Percentiles rank a stretch among this genome's conserved stretches.
Evolutionary conservation across 1,140 invertebrate species (phyloP).

Genomic region (Himalopsyche phryganea): DNA sequence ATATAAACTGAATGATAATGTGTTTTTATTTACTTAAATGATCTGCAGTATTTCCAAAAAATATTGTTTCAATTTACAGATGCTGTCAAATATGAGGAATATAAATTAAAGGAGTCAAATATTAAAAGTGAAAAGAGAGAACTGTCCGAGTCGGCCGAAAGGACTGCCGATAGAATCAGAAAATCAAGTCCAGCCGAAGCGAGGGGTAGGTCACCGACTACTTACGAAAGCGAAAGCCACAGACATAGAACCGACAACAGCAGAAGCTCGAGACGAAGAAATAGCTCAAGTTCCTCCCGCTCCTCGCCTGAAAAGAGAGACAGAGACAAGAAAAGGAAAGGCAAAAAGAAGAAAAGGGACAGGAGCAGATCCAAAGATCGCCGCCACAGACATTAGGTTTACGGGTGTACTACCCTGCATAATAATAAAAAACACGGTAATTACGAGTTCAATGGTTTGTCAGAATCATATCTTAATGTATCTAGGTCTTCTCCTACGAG

Average conservation of each 20-base stretch:
- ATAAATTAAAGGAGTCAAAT: constrained; percentile 55
- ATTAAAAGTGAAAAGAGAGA: constrained; percentile 32
- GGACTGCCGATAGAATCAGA: too few species aligned
- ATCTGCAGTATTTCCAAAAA: too few species aligned
- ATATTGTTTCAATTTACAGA: too few species aligned
- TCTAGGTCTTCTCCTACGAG: too few species aligned
- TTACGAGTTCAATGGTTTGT: too few species aligned
- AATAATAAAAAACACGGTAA: background rate
- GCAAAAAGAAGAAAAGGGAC: constrained; percentile 51
- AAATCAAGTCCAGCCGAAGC: too few species aligned
- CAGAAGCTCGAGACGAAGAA: constrained; percentile 3
- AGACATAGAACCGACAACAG: constrained; percentile 16
- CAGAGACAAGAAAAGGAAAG: constrained; percentile 51
- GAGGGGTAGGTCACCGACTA: too few species aligned
- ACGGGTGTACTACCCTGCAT: background rate
- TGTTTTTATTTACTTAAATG: too few species aligned
- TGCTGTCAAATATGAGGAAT: constrained; percentile 64
- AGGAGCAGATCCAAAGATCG: constrained; percentile 47
- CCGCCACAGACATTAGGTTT: constrained; percentile 4
- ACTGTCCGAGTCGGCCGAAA: background rate
- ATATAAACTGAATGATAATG: too few species aligned
- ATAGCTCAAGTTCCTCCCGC: constrained; percentile 5
- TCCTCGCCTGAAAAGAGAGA: constrained; percentile 41
- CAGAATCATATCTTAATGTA: too few species aligned
- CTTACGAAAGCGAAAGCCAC: constrained; percentile 8